Percentiles rank a stretch among this genome's conserved stretches.
Conservation (phyloP, 2,888 invertebrate genomes). For the Hecatera dysodea region DNA sequence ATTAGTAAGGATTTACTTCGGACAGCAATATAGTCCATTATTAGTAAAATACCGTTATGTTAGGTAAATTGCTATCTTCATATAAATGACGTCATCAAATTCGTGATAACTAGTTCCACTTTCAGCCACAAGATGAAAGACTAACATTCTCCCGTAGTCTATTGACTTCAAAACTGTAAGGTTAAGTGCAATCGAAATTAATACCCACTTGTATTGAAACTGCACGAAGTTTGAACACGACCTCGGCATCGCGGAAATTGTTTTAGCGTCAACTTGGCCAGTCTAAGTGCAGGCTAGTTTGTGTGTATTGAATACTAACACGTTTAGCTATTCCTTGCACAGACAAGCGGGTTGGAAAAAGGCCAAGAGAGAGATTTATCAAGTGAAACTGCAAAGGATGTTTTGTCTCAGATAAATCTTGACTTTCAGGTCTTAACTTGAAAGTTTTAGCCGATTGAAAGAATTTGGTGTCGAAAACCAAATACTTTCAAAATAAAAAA, state of each 20-base stretch:
- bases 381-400: background rate
- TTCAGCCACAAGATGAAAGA: background rate
- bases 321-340: slow-evolving; percentile 37
- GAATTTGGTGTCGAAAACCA: too few relatives aligned
- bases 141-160: slow-evolving; percentile 6
- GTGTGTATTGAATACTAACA: slow-evolving; percentile 62
- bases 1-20: too few relatives aligned
- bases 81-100: too few relatives aligned
- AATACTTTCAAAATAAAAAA: too few relatives aligned
- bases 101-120: background rate
- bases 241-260: slow-evolving; percentile 58
- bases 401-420: background rate
- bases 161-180: slow-evolving; percentile 32
- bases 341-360: slow-evolving; percentile 6
- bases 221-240: slow-evolving; percentile 54
- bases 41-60: too few relatives aligned
- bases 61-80: too few relatives aligned
- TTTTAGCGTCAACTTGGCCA: slow-evolving; percentile 68
- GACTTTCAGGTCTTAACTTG: background rate
- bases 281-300: slow-evolving; percentile 67
- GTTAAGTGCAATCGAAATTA: slow-evolving; percentile 48
- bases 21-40: too few relatives aligned
- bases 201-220: slow-evolving; percentile 54
- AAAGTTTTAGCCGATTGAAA: background rate
- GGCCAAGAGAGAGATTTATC: background rate